phyloP scores from a whole-genome alignment of 1,140 invertebrate genomes.

The Cecropterus lyciades region DNA sequence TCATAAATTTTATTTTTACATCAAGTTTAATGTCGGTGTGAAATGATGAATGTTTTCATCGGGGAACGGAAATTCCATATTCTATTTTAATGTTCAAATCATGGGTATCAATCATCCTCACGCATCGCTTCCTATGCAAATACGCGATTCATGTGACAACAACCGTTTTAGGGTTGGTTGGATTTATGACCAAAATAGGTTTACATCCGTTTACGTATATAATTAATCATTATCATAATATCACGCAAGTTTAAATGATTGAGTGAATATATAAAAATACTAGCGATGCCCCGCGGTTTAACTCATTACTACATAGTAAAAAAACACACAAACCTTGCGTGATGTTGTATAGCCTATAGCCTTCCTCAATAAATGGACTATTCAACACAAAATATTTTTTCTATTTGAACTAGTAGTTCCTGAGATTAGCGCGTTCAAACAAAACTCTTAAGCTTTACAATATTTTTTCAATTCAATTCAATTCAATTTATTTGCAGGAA shows the following conservation, averaged over 20 bases:
- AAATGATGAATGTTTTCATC: conserved; percentile 54
- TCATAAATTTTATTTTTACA: conserved; percentile 31
- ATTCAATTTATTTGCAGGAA: too few relatives aligned
- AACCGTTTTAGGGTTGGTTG: conserved; percentile 29
- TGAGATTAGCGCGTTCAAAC: too few relatives aligned
- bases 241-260: not conserved
- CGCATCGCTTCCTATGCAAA: conserved; percentile 53
- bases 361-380: too few relatives aligned
- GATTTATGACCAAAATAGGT: conserved; percentile 22
- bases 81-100: conserved; percentile 40
- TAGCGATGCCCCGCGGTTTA: too few relatives aligned
- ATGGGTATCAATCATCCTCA: conserved; percentile 61
- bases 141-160: conserved; percentile 48
- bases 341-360: too few relatives aligned
- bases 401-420: too few relatives aligned
- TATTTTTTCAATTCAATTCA: too few relatives aligned
- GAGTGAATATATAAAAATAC: too few relatives aligned
- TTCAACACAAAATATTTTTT: too few relatives aligned
- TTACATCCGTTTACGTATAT: conserved; percentile 2
- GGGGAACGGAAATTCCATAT: conserved; percentile 38
- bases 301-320: too few relatives aligned
- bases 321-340: too few relatives aligned
- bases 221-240: not conserved
- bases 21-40: conserved; percentile 32
- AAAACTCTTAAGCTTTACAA: too few relatives aligned